Base-by-base conservation (phyloP, 1,140 invertebrate genomes). In the Aplysia californica region DNA sequence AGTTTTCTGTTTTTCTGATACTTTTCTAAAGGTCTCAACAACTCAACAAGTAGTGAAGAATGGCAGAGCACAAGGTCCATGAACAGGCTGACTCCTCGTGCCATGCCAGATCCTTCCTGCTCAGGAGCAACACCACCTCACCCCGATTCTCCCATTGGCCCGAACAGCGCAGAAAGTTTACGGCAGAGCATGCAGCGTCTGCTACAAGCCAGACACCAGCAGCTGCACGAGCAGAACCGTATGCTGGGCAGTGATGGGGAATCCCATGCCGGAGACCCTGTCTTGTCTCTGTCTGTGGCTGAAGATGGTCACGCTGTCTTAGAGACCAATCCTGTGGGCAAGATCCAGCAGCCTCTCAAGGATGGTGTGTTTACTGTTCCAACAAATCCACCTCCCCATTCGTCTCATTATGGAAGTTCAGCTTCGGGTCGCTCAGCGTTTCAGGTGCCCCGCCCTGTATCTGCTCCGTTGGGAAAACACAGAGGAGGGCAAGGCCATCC, bases 161-260 rank as follows among this genome's bases (percentile, higher is more conserved):
- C 76, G 26, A 75, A 79, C 70, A 84, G 80, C 72, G 82, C 86
- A 6, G 83, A 85, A 29, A 87, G 81, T 73, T 65, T 86, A 26
- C 78, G 83, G 66, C 84, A 75, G 68, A 87, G 80, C 75, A 88
- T 89, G 83, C 87, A 89, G 36, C 88, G 87, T 56, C 78, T 88
- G 23, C 82, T 90, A 65, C 87, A 90, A 67, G 85, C 84, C 15
- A 81, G 83, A 21, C 82, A 86, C 21, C 73, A 78, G 33, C 78
- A 80, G 59, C 79, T 80, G 39, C 59, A 72, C 31, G 75, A 79
- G 38, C 38, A 75, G 59, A 65, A 75, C 39, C 73, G 76, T 44
- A 58, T 59, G 4, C 29, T 73, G 18, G 80, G 79, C 64, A 87
- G 85, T 79, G 86, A 87, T 79, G 78, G 82, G 5, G 86, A 87